Conservation (phyloP, 2,113 vertebrate species). For the Orcinus orca region DNA sequence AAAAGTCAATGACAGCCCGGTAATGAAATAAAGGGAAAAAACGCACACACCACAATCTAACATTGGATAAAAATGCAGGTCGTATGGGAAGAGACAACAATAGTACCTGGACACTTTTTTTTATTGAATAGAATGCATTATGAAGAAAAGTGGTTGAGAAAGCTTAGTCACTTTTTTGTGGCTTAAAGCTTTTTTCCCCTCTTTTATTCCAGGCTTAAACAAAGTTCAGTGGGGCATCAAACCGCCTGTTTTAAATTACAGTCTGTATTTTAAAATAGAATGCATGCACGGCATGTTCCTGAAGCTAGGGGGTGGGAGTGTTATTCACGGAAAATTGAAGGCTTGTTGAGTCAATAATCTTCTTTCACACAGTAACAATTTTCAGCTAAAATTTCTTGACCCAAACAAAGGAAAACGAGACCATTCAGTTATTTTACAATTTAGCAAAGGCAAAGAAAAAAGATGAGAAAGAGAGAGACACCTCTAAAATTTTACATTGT, state of each 20-base stretch:
- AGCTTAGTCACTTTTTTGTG: slow-evolving; percentile 84
- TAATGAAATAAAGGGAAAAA: not conserved
- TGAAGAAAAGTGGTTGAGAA: slow-evolving; percentile 78
- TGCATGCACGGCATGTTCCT: slow-evolving; percentile 85
- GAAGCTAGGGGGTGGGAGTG: slow-evolving; percentile 87
- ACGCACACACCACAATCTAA: not conserved
- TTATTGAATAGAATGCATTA: slow-evolving; percentile 52
- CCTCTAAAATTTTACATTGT: slow-evolving; percentile 68
- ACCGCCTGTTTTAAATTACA: slow-evolving; percentile 89
- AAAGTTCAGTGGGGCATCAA: slow-evolving; percentile 91
- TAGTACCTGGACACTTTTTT: slow-evolving; percentile 46
- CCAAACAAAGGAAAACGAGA: slow-evolving; percentile 90
- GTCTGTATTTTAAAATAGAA: slow-evolving; percentile 90
- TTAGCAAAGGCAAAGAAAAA: slow-evolving; percentile 75
- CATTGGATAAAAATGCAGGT: slow-evolving; percentile 36
- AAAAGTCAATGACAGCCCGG: not conserved
- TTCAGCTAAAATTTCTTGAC: slow-evolving; percentile 91
- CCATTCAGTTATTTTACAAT: slow-evolving; percentile 87
- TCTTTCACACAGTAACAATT: slow-evolving; percentile 89
- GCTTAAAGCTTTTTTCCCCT: slow-evolving; percentile 80
- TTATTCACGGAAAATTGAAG: slow-evolving; percentile 90
- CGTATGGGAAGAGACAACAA: not conserved
- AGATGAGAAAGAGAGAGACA: slow-evolving; percentile 45
- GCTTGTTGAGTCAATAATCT: slow-evolving; percentile 91
- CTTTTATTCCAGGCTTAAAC: slow-evolving; percentile 88